phyloP scores from a whole-genome alignment of 2,888 invertebrate species.

The Patella ulyssiponensis region DNA sequence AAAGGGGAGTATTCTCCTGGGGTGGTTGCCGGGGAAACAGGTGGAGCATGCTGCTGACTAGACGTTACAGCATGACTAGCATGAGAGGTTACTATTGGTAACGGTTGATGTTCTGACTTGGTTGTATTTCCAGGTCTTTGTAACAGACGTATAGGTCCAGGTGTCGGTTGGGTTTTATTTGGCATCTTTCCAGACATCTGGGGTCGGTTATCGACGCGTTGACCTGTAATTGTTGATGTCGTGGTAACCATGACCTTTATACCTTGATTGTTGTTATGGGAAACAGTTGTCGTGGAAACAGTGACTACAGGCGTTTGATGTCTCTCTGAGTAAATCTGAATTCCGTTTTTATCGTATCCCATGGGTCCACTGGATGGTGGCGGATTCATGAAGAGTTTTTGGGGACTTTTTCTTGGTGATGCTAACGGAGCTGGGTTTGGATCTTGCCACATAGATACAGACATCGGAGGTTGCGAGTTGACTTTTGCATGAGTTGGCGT shows the following conservation, averaged over 20 bases:
- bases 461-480: neutral
- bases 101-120: slow-evolving; percentile 53
- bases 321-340: neutral
- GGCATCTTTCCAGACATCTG: slow-evolving; percentile 12
- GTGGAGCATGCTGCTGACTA: slow-evolving; percentile 21
- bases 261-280: slow-evolving; percentile 8
- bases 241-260: slow-evolving; percentile 18
- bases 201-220: neutral
- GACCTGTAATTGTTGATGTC: slow-evolving; percentile 18
- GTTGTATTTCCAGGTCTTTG: slow-evolving; percentile 35
- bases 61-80: slow-evolving; percentile 32
- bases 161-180: neutral
- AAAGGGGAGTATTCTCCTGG: slow-evolving; percentile 90
- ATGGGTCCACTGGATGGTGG: neutral
- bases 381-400: slow-evolving; percentile 40
- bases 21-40: slow-evolving; percentile 37
- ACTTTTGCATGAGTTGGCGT: slow-evolving; percentile 3
- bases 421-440: slow-evolving; percentile 39
- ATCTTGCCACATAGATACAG: slow-evolving; percentile 9
- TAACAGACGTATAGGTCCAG: slow-evolving; percentile 24
- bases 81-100: slow-evolving; percentile 59
- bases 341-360: neutral
- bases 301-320: slow-evolving; percentile 13
- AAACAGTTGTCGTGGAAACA: slow-evolving; percentile 18
- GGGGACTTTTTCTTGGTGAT: slow-evolving; percentile 43